Evolutionary conservation across 2,888 invertebrate genomes (phyloP).

Genomic region (Cepaea hortensis): DNA sequence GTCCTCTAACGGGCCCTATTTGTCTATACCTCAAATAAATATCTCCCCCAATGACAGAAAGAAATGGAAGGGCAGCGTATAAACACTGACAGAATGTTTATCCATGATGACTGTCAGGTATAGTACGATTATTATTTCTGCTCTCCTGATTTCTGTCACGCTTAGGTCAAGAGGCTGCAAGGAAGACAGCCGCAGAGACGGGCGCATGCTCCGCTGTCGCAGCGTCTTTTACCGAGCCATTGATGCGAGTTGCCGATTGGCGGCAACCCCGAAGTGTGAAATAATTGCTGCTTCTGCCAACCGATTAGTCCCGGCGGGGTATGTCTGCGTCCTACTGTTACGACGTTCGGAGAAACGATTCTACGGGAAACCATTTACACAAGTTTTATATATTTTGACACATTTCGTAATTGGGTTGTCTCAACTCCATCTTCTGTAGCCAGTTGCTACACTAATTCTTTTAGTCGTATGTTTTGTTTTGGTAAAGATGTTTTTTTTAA

Average conservation of each 20-base stretch:
- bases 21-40: no score
- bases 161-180: neutral
- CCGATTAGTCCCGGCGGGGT: conserved; percentile 43
- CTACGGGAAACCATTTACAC: conserved; percentile 12
- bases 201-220: neutral
- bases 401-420: no score
- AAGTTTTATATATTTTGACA: neutral
- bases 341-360: neutral
- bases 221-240: conserved; percentile 13
- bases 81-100: no score
- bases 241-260: conserved; percentile 41
- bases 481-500: no score
- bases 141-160: neutral
- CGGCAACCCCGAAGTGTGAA: conserved; percentile 43
- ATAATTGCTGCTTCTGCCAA: conserved; percentile 44
- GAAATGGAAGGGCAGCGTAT: no score
- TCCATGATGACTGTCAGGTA: neutral
- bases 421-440: no score
- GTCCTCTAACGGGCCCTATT: no score
- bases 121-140: neutral
- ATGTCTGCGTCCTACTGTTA: conserved; percentile 20
- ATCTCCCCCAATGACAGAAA: no score
- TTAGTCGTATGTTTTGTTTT: no score
- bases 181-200: neutral
- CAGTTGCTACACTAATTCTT: no score